Conservation (phyloP, 2,113 vertebrate genomes). For the Hypanus sabinus region DNA sequence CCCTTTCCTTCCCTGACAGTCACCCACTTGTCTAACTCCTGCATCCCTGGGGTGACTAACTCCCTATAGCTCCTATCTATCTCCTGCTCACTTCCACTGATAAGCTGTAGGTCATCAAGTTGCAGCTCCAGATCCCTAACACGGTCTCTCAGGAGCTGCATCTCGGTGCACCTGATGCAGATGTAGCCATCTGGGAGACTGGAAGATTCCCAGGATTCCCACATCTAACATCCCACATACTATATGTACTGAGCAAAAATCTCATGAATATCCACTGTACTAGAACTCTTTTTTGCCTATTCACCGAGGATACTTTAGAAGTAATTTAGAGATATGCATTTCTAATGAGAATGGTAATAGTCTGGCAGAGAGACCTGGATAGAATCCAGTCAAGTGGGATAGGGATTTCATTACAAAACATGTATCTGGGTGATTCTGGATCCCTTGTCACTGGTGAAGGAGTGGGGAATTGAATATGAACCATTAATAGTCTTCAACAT, state of each 20-base stretch:
- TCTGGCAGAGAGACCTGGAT: background rate
- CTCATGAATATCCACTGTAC: background rate
- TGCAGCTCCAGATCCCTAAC: too few species aligned
- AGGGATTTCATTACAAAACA: background rate
- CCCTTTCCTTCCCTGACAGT: too few species aligned
- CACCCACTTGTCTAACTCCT: too few species aligned
- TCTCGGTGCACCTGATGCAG: too few species aligned
- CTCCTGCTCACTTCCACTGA: too few species aligned
- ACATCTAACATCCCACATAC: too few species aligned
- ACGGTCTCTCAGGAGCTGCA: too few species aligned
- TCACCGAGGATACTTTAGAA: background rate
- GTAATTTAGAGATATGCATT: background rate
- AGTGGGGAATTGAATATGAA: background rate
- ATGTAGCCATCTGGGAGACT: too few species aligned
- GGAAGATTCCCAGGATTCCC: too few species aligned
- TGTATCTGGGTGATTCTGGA: background rate
- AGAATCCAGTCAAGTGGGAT: background rate
- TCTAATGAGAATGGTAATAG: background rate
- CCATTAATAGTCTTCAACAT: background rate
- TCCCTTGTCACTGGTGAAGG: background rate
- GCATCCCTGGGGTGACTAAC: too few species aligned
- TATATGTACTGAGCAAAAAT: background rate
- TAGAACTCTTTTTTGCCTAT: background rate
- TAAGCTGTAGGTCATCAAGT: too few species aligned
- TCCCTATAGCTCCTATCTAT: too few species aligned